Evolutionary conservation across 1,140 invertebrate species (phyloP).

Genomic region (Samia ricini): DNA sequence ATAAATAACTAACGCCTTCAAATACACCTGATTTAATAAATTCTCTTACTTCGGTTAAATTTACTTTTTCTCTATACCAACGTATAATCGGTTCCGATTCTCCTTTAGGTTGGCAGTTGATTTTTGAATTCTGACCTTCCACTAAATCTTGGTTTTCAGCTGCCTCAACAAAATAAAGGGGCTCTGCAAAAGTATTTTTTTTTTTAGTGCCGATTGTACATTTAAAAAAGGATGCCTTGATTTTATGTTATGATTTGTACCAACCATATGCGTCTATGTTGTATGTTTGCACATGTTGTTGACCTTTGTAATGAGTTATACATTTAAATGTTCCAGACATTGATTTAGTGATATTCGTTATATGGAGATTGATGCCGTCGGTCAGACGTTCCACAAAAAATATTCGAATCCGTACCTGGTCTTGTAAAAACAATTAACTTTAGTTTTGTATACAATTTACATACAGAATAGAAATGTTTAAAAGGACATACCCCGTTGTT

Average conservation of each 20-base stretch:
- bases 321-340: conserved; percentile 56
- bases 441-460: conserved; percentile 22
- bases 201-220: background rate
- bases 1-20: background rate
- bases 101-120: conserved; percentile 48
- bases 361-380: conserved; percentile 21
- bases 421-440: conserved; percentile 65
- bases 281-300: conserved; percentile 30
- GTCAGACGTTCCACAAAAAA: conserved; percentile 33
- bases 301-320: conserved; percentile 38
- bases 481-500: conserved; percentile 34
- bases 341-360: conserved; percentile 43
- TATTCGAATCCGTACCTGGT: conserved; percentile 61
- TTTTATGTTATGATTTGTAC: conserved; percentile 18
- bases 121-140: conserved; percentile 36
- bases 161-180: conserved; percentile 47
- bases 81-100: conserved; percentile 35
- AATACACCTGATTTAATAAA: background rate
- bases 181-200: conserved; percentile 33
- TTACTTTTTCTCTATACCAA: conserved; percentile 29
- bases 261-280: conserved; percentile 47
- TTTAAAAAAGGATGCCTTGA: background rate
- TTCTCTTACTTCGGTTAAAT: background rate
- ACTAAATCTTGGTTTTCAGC: conserved; percentile 40
- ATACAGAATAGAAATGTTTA: conserved; percentile 9